Evolutionary conservation across 2,888 invertebrate genomes (phyloP).

Genomic region (Ametastegia equiseti): DNA sequence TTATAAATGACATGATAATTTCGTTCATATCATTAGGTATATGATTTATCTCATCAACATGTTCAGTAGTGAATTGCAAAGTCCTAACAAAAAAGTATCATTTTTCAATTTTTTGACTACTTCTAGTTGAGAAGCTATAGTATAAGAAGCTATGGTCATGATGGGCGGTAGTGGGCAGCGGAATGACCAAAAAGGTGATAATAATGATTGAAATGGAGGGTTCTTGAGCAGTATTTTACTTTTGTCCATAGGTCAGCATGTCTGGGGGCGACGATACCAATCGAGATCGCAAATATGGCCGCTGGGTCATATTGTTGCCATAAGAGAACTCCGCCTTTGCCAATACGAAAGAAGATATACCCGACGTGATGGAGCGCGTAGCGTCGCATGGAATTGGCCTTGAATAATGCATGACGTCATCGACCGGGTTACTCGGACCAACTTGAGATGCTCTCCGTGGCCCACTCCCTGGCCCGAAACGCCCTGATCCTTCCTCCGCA

Average conservation of each 20-base stretch:
- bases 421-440: constrained; percentile 48
- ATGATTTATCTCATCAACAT: too few species aligned
- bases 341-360: constrained; percentile 32
- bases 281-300: constrained; percentile 38
- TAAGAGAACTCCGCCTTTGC: constrained; percentile 35
- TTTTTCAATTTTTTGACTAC: neutral
- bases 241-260: constrained; percentile 7
- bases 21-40: too few species aligned
- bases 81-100: neutral
- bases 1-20: too few species aligned
- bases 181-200: neutral
- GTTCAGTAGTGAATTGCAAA: neutral
- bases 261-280: constrained; percentile 36
- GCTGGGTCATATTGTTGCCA: constrained; percentile 25
- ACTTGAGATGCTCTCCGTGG: constrained; percentile 44
- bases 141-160: neutral
- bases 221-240: neutral
- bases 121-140: neutral
- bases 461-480: constrained; percentile 18
- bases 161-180: neutral
- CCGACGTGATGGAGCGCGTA: constrained; percentile 43
- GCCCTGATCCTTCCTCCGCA: too few species aligned
- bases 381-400: constrained; percentile 47
- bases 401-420: constrained; percentile 52
- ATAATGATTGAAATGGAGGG: neutral